phyloP scores from a whole-genome alignment of 2,113 vertebrate genomes.

The Ictidomys tridecemlineatus region DNA sequence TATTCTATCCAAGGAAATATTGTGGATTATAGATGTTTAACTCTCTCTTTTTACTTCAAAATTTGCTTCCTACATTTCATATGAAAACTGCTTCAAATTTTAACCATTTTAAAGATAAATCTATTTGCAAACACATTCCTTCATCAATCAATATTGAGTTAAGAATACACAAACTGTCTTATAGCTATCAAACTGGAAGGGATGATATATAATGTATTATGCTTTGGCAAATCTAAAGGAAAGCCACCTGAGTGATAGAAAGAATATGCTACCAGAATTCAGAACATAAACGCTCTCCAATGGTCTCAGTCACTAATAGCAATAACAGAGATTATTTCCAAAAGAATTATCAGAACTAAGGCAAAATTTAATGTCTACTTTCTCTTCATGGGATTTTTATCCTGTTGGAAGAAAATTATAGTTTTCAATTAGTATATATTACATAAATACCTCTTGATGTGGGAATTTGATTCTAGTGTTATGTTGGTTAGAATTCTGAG shows the following conservation, averaged over 20 bases:
- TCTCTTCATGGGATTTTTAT: neutral
- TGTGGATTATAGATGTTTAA: neutral
- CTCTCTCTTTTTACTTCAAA: neutral
- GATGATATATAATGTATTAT: neutral
- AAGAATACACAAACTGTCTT: neutral
- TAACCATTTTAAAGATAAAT: neutral
- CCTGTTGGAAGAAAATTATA: neutral
- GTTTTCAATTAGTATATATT: neutral
- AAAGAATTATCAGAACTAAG: neutral
- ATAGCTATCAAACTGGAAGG: neutral
- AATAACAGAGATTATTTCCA: neutral
- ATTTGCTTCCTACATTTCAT: neutral
- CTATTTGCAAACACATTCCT: neutral
- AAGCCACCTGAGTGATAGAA: neutral
- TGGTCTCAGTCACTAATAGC: neutral
- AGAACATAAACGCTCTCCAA: neutral
- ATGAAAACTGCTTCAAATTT: neutral
- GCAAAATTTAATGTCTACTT: neutral
- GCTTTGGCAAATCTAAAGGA: neutral
- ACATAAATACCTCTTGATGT: neutral
- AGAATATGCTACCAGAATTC: neutral
- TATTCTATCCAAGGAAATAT: neutral
- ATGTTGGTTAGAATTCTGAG: neutral
- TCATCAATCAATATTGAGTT: neutral
- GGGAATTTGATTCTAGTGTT: neutral